Conservation (phyloP, 2,113 vertebrate species). For the Ciconia boyciana region DNA sequence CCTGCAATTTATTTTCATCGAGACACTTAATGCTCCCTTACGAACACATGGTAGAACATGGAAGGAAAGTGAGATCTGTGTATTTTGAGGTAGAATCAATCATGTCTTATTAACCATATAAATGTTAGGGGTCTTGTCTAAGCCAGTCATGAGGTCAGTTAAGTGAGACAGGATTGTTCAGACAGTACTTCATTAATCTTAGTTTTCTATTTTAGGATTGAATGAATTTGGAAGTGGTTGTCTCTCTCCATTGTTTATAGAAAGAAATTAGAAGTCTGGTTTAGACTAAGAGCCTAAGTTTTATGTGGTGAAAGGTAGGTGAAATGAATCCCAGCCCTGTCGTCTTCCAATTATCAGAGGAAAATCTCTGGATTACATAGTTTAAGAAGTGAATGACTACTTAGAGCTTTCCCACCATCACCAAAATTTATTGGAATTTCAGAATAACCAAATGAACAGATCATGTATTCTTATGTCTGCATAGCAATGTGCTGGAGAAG, state of each 20-base stretch:
- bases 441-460: background rate
- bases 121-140: background rate
- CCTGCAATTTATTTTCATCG: constrained; percentile 31
- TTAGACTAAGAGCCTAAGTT: background rate
- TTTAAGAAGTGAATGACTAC: background rate
- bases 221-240: background rate
- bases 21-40: background rate
- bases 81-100: constrained; percentile 26
- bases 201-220: background rate
- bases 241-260: background rate
- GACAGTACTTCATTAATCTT: background rate
- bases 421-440: background rate
- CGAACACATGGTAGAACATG: constrained; percentile 22
- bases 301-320: background rate
- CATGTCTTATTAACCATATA: background rate
- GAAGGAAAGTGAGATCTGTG: constrained; percentile 7
- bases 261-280: background rate
- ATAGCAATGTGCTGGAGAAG: background rate
- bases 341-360: background rate
- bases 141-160: background rate
- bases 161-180: background rate
- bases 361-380: background rate
- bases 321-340: background rate
- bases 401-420: background rate
- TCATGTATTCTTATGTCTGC: background rate